A percentile compares a stretch with the other conserved stretches of the same genome.
phyloP scores from a whole-genome alignment of 1,140 invertebrate genomes.

The Bombus vancouverensis region DNA sequence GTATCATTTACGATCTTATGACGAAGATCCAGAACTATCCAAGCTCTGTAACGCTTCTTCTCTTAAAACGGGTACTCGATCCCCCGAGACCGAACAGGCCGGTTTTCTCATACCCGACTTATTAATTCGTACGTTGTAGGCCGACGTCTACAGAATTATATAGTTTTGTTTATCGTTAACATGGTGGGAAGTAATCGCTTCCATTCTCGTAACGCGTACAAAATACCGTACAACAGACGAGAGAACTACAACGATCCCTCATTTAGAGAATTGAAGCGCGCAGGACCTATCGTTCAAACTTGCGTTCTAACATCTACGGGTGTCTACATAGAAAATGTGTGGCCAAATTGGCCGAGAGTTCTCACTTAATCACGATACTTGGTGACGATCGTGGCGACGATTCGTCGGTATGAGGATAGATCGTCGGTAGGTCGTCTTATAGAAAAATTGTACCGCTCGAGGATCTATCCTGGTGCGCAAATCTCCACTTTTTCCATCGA shows the following conservation, averaged over 20 bases:
- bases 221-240: slow-evolving; percentile 10
- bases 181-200: not conserved
- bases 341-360: slow-evolving; percentile 25
- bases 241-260: not conserved
- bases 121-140: slow-evolving; percentile 60
- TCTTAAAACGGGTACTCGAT: slow-evolving; percentile 14
- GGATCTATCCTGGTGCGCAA: not conserved
- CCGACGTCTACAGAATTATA: slow-evolving; percentile 57
- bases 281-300: not conserved
- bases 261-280: not conserved
- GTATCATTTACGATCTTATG: slow-evolving; percentile 18
- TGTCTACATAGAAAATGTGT: slow-evolving; percentile 46
- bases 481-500: slow-evolving; percentile 13
- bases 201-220: slow-evolving; percentile 7
- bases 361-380: slow-evolving; percentile 10
- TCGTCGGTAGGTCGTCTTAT: slow-evolving; percentile 12
- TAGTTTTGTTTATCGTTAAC: slow-evolving; percentile 4
- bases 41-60: slow-evolving; percentile 37
- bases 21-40: slow-evolving; percentile 9
- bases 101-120: slow-evolving; percentile 6
- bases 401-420: not conserved
- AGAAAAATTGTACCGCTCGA: slow-evolving; percentile 36
- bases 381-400: not conserved
- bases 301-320: not conserved
- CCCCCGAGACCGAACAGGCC: not conserved